Base-by-base conservation (phyloP, 2,888 invertebrate species). In the Laothoe populi region DNA sequence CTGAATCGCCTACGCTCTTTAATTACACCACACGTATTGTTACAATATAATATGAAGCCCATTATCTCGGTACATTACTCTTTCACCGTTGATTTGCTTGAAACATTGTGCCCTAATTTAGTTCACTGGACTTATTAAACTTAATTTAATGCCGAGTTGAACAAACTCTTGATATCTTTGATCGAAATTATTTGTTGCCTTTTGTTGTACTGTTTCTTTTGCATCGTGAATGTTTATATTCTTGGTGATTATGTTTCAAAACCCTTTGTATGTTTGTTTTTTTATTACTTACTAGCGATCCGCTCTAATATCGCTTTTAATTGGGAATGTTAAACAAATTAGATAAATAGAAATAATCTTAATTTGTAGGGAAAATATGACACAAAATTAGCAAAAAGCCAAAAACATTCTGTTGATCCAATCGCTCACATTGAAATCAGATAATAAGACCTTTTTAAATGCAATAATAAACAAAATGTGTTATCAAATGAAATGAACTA, bases 41-140 rank as follows among this genome's bases (percentile, higher is more conserved):
- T 19, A 53, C 53, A 35, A 53, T 57, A 53, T 53, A 53, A 53
- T 53, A 53, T 35, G 35, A 19, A 53, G 35, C 35, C 16, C 10
- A 53, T 46, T 46, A 46, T 53, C 53, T 21, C 19, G 31, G 53
- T 31, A 31, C 53, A 53, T 53, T 53, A 53, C 35, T 53, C 53
- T 46, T 59, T 59, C 35, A 31, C 59, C 45, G 21, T 46, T 46
- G 59, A 59, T 59, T 46, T 59, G 46, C 35, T 23, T 46, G 31
- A 59, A 23, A 38, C 31, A 46, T 59, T 31, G 46, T 35, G 35
- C 46, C 59, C 46, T 59, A 38, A 59, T 59, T 59, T 35, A 53
- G 53, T 53, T 19, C 35, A 35, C 35, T 31, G 35, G 53, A 53
- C 53, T 53, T 35, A 53, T 53, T 53, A 53, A 53, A 53, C 53